phyloP scores from a whole-genome alignment of 64 coral and sea anemone genomes.

The Porites lutea region DNA sequence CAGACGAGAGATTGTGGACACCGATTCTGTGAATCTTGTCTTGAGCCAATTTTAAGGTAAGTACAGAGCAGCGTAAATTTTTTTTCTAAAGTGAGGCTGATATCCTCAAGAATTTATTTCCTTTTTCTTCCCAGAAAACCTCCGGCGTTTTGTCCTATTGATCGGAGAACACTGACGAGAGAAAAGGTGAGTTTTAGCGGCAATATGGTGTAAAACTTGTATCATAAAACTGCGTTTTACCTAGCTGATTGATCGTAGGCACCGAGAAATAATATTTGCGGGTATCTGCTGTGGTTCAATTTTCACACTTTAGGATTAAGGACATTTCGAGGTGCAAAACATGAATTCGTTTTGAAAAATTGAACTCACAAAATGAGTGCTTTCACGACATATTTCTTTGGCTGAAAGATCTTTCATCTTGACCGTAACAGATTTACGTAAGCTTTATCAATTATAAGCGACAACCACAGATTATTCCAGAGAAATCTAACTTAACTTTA shows the following conservation, averaged over 20 bases:
- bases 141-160: conserved; percentile 94
- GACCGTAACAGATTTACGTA: background rate
- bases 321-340: background rate
- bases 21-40: conserved; percentile 96
- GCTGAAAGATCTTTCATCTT: background rate
- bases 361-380: background rate
- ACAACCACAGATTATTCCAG: too few relatives aligned
- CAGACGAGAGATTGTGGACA: conserved; percentile 98
- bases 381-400: background rate
- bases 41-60: conserved; percentile 97
- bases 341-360: background rate
- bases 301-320: background rate
- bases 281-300: background rate
- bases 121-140: conserved; percentile 75
- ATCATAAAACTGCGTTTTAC: background rate
- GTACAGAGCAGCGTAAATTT: background rate
- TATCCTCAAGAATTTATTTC: conserved; percentile 4
- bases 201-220: conserved; percentile 6
- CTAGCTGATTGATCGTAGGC: background rate
- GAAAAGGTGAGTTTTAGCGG: conserved; percentile 85
- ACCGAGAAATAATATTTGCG: background rate
- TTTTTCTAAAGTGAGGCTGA: conserved; percentile 1
- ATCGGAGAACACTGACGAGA: conserved; percentile 81
- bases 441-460: too few relatives aligned
- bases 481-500: too few relatives aligned